These are phyloP conservation scores for Argya squamiceps DNA, from an alignment of 2,797 vertebrate genomes.

Conservation along the genomic window DNA sequence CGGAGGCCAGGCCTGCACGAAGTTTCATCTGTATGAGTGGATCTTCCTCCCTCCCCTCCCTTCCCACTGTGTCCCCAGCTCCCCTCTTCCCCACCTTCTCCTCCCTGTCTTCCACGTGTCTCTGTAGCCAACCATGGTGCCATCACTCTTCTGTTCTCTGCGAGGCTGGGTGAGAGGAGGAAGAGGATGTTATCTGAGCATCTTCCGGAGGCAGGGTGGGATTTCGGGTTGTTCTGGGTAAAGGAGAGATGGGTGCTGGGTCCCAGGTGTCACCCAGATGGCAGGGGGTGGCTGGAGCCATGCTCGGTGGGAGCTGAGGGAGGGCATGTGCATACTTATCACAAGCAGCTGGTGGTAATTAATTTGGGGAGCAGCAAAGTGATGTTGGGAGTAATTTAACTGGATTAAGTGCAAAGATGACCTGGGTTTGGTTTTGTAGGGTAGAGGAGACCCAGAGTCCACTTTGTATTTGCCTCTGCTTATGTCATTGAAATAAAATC, in stretches of 20 bases:
- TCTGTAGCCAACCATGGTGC: conserved; percentile 34
- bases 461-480: background rate
- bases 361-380: background rate
- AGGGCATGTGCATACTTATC: background rate
- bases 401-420: background rate
- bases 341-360: background rate
- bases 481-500: conserved; percentile 5
- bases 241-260: background rate
- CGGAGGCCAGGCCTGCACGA: conserved; percentile 58
- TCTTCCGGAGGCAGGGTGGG: background rate
- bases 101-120: conserved; percentile 16
- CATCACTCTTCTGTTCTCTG: conserved; percentile 18
- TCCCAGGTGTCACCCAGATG: background rate
- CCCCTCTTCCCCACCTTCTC: background rate
- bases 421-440: background rate
- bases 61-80: background rate
- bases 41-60: background rate
- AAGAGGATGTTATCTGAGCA: background rate
- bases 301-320: fast-evolving
- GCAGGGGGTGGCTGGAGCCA: background rate
- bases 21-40: conserved; percentile 54
- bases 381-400: background rate
- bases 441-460: background rate
- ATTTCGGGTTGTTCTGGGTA: background rate
- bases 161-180: background rate